Base-by-base conservation (phyloP, 2,888 invertebrate genomes). In the Tiliacea citrago region DNA sequence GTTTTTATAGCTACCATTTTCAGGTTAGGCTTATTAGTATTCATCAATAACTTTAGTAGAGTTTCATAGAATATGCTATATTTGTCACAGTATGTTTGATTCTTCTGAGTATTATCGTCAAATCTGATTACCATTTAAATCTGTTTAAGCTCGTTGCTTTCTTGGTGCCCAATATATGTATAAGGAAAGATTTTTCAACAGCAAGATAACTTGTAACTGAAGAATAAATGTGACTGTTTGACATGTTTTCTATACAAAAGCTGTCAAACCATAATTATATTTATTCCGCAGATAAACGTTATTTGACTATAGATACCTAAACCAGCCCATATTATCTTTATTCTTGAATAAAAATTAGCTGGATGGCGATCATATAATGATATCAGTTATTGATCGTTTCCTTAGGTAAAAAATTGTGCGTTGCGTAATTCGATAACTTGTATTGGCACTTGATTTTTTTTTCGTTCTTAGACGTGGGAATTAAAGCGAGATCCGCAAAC, bases 401-500 rank as follows among this genome's bases (percentile, higher is more conserved):
- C n/a, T 68, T 29, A 55, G 53, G 13, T 68, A 21, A 42, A 18
- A 66, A 16, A 24, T 35, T 29, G 12, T 18, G 8, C 10, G n/a
- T 79, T 67, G 62, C 68, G 53, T 42, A 69, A 69, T 51, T 62
- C 21, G 10, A 55, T 16, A 13, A 51, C n/a, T n/a, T n/a, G 55
- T 62, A 60, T 68, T 55, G 42, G 35, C 58, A 83, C 57, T 61
- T 61, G 51, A 66, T 83, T 80, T 80, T 84, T n/a, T 75, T 75
- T 80, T 39, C 63, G 60, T 65, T 63, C 49, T 60, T 57, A 47
- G 29, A 68, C 70, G 70, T 84, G 70, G 84, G 71, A 71, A 75
- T 75, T 61, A 16, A 39, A 75, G 35, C 62, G 45, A 84, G 75
- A 75, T 84, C 82, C 84, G 82, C 45, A 66, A 84, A 82, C 82